phyloP scores from a whole-genome alignment of 2,797 vertebrate genomes.

The Phaenicophaeus curvirostris region DNA sequence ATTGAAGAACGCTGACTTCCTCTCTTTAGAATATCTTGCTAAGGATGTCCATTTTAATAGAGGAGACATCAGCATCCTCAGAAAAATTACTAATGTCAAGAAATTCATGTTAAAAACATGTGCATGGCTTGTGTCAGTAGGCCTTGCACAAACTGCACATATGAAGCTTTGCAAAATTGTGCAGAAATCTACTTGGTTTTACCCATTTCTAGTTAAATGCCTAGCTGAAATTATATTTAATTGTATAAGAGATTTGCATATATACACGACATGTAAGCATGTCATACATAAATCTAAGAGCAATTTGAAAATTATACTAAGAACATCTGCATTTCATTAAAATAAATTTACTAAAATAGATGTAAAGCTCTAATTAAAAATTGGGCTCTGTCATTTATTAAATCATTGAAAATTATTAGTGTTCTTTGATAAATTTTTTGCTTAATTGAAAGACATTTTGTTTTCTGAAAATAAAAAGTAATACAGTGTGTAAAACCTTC shows the following conservation, averaged over 20 bases:
- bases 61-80: no score
- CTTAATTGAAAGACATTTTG: neutral
- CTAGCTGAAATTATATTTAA: neutral
- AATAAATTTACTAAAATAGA: neutral
- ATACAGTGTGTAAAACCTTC: neutral
- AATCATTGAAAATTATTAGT: neutral
- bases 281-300: neutral
- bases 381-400: neutral
- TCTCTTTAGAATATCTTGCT: neutral
- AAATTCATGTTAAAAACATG: neutral
- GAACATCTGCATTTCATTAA: neutral
- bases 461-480: neutral
- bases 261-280: neutral
- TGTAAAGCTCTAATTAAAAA: neutral
- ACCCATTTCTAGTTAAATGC: neutral
- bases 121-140: neutral
- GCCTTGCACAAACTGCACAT: neutral
- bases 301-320: neutral
- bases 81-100: neutral
- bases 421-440: neutral
- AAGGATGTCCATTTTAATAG: neutral
- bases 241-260: neutral
- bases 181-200: neutral
- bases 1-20: neutral
- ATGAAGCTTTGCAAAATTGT: neutral